Conservation (phyloP, 2,888 invertebrate genomes). For the Drosophila trichaetosa region DNA sequence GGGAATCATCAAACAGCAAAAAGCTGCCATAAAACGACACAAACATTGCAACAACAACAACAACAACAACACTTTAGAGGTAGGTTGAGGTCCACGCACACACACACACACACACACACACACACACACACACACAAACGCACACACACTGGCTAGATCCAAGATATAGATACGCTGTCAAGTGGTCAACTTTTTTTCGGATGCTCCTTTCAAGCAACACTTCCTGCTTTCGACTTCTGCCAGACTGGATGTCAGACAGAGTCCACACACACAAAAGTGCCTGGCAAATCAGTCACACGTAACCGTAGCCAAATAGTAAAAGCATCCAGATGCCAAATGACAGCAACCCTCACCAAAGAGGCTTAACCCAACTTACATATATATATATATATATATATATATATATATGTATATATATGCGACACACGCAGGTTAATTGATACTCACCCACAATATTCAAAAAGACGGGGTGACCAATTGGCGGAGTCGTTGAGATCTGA, state of each 20-base stretch:
- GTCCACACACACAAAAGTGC: not conserved
- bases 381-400: not conserved
- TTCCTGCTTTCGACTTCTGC: constrained; percentile 8
- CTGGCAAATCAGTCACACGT: constrained; percentile 11
- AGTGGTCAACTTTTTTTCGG: constrained; percentile 6
- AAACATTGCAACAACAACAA: constrained; percentile 40
- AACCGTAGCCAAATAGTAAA: constrained; percentile 1
- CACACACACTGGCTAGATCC: constrained; percentile 1
- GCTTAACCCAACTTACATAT: not conserved
- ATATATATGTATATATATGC: not conserved
- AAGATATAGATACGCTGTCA: constrained; percentile 16
- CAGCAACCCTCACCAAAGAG: not conserved
- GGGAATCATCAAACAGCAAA: constrained; percentile 77
- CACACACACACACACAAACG: not conserved
- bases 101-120: not conserved
- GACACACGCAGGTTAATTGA: constrained; percentile 11
- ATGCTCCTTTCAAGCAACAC: constrained; percentile 7
- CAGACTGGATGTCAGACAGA: constrained; percentile 9
- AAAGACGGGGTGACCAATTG: constrained; percentile 92
- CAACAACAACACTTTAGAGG: not conserved
- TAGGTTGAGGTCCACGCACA: not conserved
- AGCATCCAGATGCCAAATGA: constrained; percentile 2
- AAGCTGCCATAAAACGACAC: constrained; percentile 70
- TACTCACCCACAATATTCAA: constrained; percentile 93
- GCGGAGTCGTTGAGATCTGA: constrained; percentile 95